phyloP scores from a whole-genome alignment of 2,113 vertebrate genomes.

The Pterocles orientalis region DNA sequence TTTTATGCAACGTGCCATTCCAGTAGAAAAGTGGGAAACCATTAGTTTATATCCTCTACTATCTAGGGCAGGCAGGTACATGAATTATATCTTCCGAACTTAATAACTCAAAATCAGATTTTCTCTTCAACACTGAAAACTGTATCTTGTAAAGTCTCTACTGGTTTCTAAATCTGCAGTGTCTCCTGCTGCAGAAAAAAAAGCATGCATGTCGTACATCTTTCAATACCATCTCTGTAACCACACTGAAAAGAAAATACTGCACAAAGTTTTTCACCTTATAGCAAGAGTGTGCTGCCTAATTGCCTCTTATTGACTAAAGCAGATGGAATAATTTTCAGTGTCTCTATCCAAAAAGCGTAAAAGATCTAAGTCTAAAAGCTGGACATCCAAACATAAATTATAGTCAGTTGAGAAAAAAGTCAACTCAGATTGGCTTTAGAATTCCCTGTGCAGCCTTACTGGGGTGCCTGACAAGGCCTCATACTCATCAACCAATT shows the following conservation, averaged over 20 bases:
- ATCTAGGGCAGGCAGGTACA: background rate
- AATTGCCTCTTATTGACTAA: background rate
- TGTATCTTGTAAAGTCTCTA: background rate
- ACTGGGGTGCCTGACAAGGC: background rate
- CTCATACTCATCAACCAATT: background rate
- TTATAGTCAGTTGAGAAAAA: background rate
- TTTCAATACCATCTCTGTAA: background rate
- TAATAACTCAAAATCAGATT: background rate
- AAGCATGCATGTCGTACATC: background rate
- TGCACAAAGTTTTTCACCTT: background rate
- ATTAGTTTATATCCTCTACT: background rate
- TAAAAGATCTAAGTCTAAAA: background rate
- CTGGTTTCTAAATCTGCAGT: background rate
- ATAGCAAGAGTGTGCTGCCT: background rate
- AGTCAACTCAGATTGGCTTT: background rate
- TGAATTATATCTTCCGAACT: background rate
- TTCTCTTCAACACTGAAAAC: background rate
- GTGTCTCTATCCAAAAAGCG: background rate
- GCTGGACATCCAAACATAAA: background rate
- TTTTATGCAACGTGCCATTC: background rate
- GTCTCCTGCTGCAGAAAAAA: background rate
- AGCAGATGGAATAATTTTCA: background rate
- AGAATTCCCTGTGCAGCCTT: background rate
- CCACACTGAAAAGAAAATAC: background rate
- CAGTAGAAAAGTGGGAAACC: background rate